Evolutionary conservation across 1,140 invertebrate species (phyloP).

Genomic region (Branchinecta lynchi): DNA sequence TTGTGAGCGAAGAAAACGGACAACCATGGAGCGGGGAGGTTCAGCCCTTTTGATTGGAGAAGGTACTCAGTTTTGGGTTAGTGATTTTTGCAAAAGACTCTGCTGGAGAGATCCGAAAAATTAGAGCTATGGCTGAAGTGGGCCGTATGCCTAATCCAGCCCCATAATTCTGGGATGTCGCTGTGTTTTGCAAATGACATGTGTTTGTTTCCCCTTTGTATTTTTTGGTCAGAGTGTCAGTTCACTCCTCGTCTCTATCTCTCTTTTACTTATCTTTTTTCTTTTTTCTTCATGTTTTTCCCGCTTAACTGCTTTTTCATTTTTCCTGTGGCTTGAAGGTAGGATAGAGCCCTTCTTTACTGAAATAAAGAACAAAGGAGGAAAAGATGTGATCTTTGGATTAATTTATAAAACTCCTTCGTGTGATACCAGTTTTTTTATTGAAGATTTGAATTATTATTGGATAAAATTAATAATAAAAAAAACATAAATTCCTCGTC

Average conservation of each 20-base stretch:
- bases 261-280: not conserved
- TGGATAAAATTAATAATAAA: conserved; percentile 10
- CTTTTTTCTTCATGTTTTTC: not conserved
- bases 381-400: too few species aligned
- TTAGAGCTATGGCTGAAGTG: too few species aligned
- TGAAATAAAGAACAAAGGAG: conserved; percentile 10
- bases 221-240: conserved; percentile 5
- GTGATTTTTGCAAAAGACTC: too few species aligned
- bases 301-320: not conserved
- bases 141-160: too few species aligned
- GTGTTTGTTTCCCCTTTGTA: not conserved
- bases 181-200: not conserved
- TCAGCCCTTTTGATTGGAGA: too few species aligned
- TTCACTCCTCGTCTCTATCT: not conserved
- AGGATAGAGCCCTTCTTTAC: not conserved
- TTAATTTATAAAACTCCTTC: too few species aligned
- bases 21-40: too few species aligned
- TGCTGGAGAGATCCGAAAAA: too few species aligned
- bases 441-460: conserved; percentile 2
- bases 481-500: not conserved
- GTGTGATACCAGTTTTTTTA: conserved; percentile 10
- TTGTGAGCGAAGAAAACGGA: too few species aligned
- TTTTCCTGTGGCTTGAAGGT: conserved; percentile 8
- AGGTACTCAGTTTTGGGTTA: too few species aligned
- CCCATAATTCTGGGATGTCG: too few species aligned